Conservation (phyloP, 2,797 vertebrate species). For the Chaetodon trifasciatus region DNA sequence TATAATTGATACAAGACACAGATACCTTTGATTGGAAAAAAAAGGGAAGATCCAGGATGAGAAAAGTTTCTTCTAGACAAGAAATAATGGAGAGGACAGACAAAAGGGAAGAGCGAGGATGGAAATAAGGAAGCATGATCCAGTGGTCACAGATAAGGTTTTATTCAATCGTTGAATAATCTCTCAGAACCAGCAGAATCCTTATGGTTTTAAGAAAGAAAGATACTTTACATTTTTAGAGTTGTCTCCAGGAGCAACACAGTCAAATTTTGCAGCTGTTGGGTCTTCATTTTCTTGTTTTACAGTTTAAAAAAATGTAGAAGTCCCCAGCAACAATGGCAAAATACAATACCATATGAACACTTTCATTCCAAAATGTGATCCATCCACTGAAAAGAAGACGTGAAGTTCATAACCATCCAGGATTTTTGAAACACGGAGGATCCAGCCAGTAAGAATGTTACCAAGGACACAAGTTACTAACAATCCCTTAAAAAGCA, state of each 20-base stretch:
- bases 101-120: constrained; percentile 29
- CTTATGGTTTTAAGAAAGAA: constrained; percentile 60
- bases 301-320: constrained; percentile 46
- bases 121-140: constrained; percentile 54
- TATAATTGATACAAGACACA: constrained; percentile 82
- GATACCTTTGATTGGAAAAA: constrained; percentile 77
- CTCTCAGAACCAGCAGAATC: constrained; percentile 64
- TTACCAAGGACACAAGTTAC: constrained; percentile 41
- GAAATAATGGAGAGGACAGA: constrained; percentile 36
- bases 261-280: constrained; percentile 31
- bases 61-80: constrained; percentile 40
- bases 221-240: constrained; percentile 64
- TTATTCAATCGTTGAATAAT: constrained; percentile 79
- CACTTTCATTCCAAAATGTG: constrained; percentile 62
- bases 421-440: constrained; percentile 32
- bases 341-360: constrained; percentile 69
- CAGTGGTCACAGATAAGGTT: constrained; percentile 69
- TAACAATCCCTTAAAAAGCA: constrained; percentile 25
- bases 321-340: constrained; percentile 52
- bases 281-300: constrained; percentile 37
- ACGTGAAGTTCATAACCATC: constrained; percentile 11
- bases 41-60: constrained; percentile 30
- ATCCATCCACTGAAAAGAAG: constrained; percentile 35
- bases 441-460: constrained; percentile 37
- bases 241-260: constrained; percentile 54